These are phyloP conservation scores for Papilio gigon DNA, from an alignment of 2,888 invertebrate species.

Conservation along the genomic window DNA sequence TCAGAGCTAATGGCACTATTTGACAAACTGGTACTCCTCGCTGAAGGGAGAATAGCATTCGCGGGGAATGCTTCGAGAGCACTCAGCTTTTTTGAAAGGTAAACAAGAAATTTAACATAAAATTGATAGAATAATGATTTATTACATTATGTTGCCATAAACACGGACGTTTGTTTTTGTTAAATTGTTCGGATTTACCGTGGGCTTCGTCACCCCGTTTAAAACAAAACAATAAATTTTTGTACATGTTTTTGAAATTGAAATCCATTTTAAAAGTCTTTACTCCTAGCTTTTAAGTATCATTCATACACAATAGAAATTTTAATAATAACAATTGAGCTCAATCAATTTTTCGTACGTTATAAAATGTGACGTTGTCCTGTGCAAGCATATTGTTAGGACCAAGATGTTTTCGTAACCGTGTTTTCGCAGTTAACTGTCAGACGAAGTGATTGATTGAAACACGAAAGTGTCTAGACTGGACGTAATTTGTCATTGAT, in stretches of 20 bases:
- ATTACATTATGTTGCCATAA: background rate
- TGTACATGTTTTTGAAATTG: too few relatives aligned
- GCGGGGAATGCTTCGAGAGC: slow-evolving; percentile 85
- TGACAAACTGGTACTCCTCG: slow-evolving; percentile 88
- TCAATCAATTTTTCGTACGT: background rate
- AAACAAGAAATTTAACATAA: slow-evolving; percentile 44
- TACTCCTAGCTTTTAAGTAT: background rate
- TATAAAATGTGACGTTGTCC: background rate
- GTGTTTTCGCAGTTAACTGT: background rate
- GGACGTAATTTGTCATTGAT: slow-evolving; percentile 20
- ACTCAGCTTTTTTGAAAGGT: slow-evolving; percentile 84
- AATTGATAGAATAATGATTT: background rate
- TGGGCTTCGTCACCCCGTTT: background rate
- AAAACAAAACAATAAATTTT: too few relatives aligned
- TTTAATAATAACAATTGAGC: background rate
- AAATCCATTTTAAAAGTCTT: too few relatives aligned
- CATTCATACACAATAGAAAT: background rate
- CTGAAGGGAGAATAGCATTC: slow-evolving; percentile 93
- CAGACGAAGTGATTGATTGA: background rate
- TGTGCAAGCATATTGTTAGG: background rate
- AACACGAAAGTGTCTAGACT: slow-evolving; percentile 22
- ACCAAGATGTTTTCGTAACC: background rate
- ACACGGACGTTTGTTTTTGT: background rate
- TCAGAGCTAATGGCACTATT: slow-evolving; percentile 93
- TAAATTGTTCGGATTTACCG: background rate